A percentile compares a stretch with the other conserved stretches of the same genome.
These are phyloP conservation scores for Pseudorhombus dupliciocellatus DNA, from an alignment of 2,113 vertebrate species.

Conservation along the genomic window DNA sequence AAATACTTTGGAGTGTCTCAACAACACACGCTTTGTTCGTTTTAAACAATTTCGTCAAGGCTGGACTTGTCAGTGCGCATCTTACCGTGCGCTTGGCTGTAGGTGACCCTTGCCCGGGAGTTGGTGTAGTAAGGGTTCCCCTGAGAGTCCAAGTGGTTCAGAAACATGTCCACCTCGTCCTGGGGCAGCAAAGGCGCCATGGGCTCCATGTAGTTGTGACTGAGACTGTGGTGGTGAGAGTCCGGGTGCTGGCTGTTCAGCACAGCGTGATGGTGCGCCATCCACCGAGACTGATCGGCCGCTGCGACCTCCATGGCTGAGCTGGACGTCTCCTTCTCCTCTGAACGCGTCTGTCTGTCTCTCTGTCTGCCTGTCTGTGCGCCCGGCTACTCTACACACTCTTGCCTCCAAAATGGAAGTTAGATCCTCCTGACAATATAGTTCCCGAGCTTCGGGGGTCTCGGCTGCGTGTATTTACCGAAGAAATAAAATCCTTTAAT, in stretches of 20 bases:
- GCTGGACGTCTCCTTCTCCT: constrained; percentile 30
- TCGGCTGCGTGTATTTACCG: constrained; percentile 40
- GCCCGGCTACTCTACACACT: constrained; percentile 20
- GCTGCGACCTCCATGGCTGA: constrained; percentile 90
- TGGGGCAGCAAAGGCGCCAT: constrained; percentile 94
- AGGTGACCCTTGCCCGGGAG: constrained; percentile 94
- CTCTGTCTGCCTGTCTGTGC: too few relatives aligned
- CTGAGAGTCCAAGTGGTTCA: constrained; percentile 97
- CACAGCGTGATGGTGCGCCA: constrained; percentile 97
- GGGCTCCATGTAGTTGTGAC: constrained; percentile 99
- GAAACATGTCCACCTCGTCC: constrained; percentile 99
- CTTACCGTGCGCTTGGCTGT: constrained; percentile 97
- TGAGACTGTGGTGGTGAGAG: constrained; percentile 93
- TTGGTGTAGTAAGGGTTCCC: constrained; percentile 98
- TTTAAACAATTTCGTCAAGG: neutral
- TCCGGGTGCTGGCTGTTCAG: constrained; percentile 97
- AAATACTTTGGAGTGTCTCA: neutral
- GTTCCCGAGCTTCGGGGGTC: constrained; percentile 42
- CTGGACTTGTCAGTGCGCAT: neutral
- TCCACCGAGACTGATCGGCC: constrained; percentile 98
- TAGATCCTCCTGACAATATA: constrained; percentile 52
- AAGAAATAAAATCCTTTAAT: constrained; percentile 65
- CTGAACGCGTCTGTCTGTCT: neutral
- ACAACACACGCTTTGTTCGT: neutral
- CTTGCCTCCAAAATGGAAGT: constrained; percentile 44